These are phyloP conservation scores for Euplexia lucipara DNA, from an alignment of 2,888 invertebrate genomes.

Conservation along the genomic window DNA sequence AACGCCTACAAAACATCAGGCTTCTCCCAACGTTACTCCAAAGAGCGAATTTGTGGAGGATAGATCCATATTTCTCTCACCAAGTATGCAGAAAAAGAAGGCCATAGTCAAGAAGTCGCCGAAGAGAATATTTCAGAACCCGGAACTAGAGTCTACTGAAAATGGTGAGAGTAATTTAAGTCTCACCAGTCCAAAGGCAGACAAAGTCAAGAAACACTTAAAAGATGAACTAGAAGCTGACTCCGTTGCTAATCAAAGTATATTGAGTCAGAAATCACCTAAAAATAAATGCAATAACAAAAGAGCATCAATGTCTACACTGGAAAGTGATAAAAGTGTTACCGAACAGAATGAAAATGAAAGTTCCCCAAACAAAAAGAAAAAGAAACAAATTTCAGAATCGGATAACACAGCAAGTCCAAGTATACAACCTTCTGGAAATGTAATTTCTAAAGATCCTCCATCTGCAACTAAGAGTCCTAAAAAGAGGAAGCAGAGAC, in stretches of 20 bases:
- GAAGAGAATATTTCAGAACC: slow-evolving; percentile 86
- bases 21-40: slow-evolving; percentile 86
- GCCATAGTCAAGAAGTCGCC: slow-evolving; percentile 87
- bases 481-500: slow-evolving; percentile 59
- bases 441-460: slow-evolving; percentile 3
- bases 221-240: slow-evolving; percentile 78
- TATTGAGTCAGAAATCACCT: slow-evolving; percentile 53
- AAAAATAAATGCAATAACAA: slow-evolving; percentile 57
- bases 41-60: slow-evolving; percentile 85
- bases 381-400: slow-evolving; percentile 65
- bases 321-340: slow-evolving; percentile 47
- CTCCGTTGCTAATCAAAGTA: slow-evolving; percentile 48
- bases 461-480: slow-evolving; percentile 51
- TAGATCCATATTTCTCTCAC: slow-evolving; percentile 85
- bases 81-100: slow-evolving; percentile 85
- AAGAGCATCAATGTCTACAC: slow-evolving; percentile 37
- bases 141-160: slow-evolving; percentile 78
- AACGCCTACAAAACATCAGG: slow-evolving; percentile 86
- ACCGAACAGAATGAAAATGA: slow-evolving; percentile 64
- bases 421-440: slow-evolving; percentile 15
- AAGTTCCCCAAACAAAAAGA: slow-evolving; percentile 76
- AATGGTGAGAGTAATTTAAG: slow-evolving; percentile 70
- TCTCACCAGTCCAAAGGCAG: slow-evolving; percentile 78
- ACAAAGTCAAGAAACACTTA: slow-evolving; percentile 86
- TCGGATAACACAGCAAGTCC: slow-evolving; percentile 39